A percentile compares a stretch with the other conserved stretches of the same genome.
These are phyloP conservation scores for Sphaeramia orbicularis DNA, from an alignment of 2,797 vertebrate species.

Conservation along the genomic window DNA sequence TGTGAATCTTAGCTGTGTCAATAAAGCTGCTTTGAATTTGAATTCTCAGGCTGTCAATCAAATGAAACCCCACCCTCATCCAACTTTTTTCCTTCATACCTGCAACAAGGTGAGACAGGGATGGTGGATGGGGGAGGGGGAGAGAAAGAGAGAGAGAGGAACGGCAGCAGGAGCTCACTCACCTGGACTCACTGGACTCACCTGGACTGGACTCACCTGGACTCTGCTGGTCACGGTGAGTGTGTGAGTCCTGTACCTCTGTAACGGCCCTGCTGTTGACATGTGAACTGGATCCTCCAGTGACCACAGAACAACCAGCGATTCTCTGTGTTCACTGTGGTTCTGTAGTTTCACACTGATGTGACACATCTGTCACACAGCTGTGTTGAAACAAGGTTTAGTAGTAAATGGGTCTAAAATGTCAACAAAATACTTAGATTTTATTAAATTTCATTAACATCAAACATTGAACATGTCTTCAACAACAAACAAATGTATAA, in stretches of 20 bases:
- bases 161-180: slow-evolving; percentile 9
- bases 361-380: too few species aligned
- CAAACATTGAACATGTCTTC: too few species aligned
- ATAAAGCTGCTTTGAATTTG: slow-evolving; percentile 38
- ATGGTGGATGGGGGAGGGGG: slow-evolving; percentile 27
- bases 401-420: too few species aligned
- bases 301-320: too few species aligned
- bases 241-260: neutral
- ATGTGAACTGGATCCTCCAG: too few species aligned
- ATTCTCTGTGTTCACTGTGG: too few species aligned
- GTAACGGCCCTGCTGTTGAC: neutral
- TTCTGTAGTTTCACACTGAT: too few species aligned
- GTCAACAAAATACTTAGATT: too few species aligned
- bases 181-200: slow-evolving; percentile 14
- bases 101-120: slow-evolving; percentile 55
- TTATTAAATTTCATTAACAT: too few species aligned
- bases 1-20: neutral
- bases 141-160: slow-evolving; percentile 41
- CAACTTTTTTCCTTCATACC: slow-evolving; percentile 16
- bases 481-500: too few species aligned
- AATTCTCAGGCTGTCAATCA: slow-evolving; percentile 10
- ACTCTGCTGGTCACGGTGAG: slow-evolving; percentile 38
- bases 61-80: slow-evolving; percentile 24
- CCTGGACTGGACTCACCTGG: slow-evolving; percentile 30
- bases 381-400: too few species aligned